Conservation (phyloP, 2,888 invertebrate species). For the Xestoiulus laeticollis region DNA sequence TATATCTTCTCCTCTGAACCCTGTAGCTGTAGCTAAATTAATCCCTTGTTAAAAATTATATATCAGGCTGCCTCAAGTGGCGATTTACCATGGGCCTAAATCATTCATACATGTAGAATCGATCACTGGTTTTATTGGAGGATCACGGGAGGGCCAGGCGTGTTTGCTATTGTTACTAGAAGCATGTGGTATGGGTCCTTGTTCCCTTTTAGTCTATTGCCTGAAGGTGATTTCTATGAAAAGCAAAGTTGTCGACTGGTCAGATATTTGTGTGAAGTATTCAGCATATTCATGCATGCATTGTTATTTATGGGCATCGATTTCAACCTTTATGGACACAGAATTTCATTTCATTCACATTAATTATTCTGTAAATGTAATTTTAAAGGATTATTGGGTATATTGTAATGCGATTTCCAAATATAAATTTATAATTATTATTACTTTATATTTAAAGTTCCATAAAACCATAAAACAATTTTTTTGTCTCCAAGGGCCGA, state of each 20-base stretch:
- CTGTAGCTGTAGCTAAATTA: background rate
- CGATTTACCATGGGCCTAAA: background rate
- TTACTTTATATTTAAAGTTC: too few species aligned
- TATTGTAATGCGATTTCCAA: too few species aligned
- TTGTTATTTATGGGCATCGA: too few species aligned
- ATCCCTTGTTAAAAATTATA: background rate
- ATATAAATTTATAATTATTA: too few species aligned
- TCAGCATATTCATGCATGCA: too few species aligned
- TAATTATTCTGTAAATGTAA: too few species aligned
- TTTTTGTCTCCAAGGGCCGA: too few species aligned
- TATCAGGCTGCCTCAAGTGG: background rate
- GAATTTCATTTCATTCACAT: too few species aligned
- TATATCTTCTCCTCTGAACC: background rate
- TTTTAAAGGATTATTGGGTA: too few species aligned
- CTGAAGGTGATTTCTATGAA: background rate
- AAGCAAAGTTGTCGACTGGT: background rate
- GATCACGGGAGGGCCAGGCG: background rate
- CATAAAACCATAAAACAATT: too few species aligned
- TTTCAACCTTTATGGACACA: too few species aligned
- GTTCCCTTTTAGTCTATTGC: background rate
- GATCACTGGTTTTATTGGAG: background rate
- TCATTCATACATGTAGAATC: slow-evolving; percentile 31
- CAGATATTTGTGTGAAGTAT: too few species aligned
- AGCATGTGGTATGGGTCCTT: background rate
- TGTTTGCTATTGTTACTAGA: background rate